A percentile compares a stretch with the other conserved stretches of the same genome.
Conservation (phyloP, 2,797 vertebrate genomes). For the Microcaecilia unicolor region DNA sequence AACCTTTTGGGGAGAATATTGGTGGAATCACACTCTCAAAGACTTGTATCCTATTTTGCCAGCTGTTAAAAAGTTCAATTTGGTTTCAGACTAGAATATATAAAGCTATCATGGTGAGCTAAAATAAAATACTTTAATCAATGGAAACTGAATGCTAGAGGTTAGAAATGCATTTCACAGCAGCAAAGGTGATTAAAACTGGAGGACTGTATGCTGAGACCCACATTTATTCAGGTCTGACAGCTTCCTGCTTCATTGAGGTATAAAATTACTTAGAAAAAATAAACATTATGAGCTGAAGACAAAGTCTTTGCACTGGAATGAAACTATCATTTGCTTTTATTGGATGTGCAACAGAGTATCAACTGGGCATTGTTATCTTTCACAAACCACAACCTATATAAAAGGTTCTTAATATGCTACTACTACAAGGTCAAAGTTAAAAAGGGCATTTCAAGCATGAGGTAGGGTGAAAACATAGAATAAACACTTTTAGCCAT, state of each 20-base stretch:
- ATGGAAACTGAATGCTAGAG: background rate
- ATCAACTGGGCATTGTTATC: constrained; percentile 1
- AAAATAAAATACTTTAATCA: background rate
- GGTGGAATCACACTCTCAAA: too few species aligned
- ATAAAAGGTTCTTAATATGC: too few species aligned
- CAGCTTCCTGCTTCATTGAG: background rate
- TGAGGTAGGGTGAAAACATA: too few species aligned
- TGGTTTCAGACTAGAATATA: too few species aligned
- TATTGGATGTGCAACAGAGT: constrained; percentile 7
- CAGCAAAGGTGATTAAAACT: background rate
- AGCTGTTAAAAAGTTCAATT: too few species aligned
- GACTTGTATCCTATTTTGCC: too few species aligned
- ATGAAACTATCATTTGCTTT: background rate
- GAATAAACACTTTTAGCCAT: too few species aligned
- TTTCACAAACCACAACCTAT: too few species aligned
- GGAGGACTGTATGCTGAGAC: constrained; percentile 6
- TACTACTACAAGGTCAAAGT: too few species aligned
- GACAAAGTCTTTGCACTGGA: constrained; percentile 8
- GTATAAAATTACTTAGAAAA: constrained; percentile 2
- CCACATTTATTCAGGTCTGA: background rate
- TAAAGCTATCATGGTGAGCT: background rate
- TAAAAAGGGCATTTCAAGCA: too few species aligned
- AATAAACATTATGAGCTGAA: constrained; percentile 9
- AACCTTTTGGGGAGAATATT: too few species aligned
- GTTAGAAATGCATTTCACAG: constrained; percentile 1